Percentiles rank a stretch among this genome's conserved stretches.
Conservation (phyloP, 2,888 invertebrate genomes). For the Endotricha flammealis region DNA sequence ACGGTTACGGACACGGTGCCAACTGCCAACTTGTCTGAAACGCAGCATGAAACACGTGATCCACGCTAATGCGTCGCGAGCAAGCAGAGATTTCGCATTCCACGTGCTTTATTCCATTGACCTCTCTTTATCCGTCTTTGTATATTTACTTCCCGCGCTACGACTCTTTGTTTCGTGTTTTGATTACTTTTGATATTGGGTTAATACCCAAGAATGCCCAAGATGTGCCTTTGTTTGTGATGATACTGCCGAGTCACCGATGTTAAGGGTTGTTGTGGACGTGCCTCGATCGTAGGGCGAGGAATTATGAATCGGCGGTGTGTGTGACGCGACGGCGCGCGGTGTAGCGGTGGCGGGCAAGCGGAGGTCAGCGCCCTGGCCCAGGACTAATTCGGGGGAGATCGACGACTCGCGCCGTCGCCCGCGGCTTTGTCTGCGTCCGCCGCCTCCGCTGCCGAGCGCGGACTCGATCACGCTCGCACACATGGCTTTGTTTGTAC, state of each 20-base stretch:
- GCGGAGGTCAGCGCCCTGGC: constrained; percentile 70
- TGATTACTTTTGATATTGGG: constrained; percentile 12
- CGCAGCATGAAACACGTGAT: constrained; percentile 30
- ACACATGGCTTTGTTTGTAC: constrained; percentile 50
- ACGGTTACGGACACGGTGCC: constrained; percentile 22
- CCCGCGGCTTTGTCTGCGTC: constrained; percentile 67
- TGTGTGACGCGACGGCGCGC: constrained; percentile 36
- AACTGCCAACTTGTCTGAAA: constrained; percentile 28
- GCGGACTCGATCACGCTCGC: constrained; percentile 26
- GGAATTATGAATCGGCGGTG: constrained; percentile 26
- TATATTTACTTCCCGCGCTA: constrained; percentile 16
- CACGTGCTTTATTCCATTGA: constrained; percentile 48
- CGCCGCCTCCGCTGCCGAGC: constrained; percentile 34
- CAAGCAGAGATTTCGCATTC: constrained; percentile 21
- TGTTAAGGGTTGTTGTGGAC: background rate
- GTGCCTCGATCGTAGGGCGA: constrained; percentile 24
- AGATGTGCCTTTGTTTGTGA: background rate
- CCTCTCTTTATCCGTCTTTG: constrained; percentile 31
- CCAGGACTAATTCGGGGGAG: constrained; percentile 78
- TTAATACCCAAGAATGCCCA: background rate
- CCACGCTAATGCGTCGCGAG: constrained; percentile 24
- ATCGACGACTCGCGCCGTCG: constrained; percentile 67
- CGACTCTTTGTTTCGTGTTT: constrained; percentile 33
- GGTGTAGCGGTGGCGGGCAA: constrained; percentile 30
- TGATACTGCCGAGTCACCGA: constrained; percentile 1